Evolutionary conservation across 92 coral and sea anemone genomes (phyloP), one percentile per base, ranked within the genome.

Genomic region (Bergia puertoricense): DNA sequence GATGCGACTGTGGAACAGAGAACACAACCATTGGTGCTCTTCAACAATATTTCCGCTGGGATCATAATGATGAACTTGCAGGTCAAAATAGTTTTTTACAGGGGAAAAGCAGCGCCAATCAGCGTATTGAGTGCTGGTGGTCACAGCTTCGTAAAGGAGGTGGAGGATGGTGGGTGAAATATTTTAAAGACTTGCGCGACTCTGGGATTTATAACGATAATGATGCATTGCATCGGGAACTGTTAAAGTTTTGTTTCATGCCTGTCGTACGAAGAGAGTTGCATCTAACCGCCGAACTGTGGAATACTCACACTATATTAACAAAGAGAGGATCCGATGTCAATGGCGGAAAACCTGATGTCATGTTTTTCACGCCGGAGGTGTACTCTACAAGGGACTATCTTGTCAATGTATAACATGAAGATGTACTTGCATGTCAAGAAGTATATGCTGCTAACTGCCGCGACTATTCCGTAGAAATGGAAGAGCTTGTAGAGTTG

Each of bases 51-150:
- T 88, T 91, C 62, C 85, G 93, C 56, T 82, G 89, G 86, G 18
- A 83, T 39, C 85, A 91, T 42, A 50, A 45, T 18, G 93, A 91
- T 68, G 54, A 87, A 13, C 74, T 91, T 57, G 88, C 75, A 18
- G 90, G 88, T 36, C 37, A 39, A 36, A 82, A 88, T 73, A 88
- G 93, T 81, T 76, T 91, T 88, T 42, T 91, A 40, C 77, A 66
- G 45, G 91, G 93, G 30, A 87, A 88, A 88, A 91, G 91, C 65
- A 79, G 88, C 82, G 88, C 85, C 30, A 92, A 89, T 54, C 94
- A 92, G 72, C 74, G 94, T 56, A 92, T 86, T 50, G 94, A 92
- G 78, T 88, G 90, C 8, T 92, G 77, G 80, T 92, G 94, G 94
- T 92, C 94, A 4, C 69, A 92, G 68, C 88, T 86, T 18, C 77